A percentile compares a stretch with the other conserved stretches of the same genome.
phyloP scores from a whole-genome alignment of 2,113 vertebrate genomes.

The Cyanoliseus patagonus region DNA sequence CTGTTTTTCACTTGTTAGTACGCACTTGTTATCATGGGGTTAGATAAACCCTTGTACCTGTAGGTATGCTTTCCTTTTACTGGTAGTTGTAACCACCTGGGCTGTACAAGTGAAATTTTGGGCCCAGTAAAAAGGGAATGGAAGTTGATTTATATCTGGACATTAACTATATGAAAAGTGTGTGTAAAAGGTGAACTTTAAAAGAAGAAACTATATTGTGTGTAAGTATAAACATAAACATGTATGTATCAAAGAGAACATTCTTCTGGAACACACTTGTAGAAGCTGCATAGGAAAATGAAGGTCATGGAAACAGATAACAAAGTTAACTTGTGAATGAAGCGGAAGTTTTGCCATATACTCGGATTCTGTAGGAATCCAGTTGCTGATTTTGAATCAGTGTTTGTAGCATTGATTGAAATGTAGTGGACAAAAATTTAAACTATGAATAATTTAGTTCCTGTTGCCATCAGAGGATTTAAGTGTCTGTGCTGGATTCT shows the following conservation, averaged over 20 bases:
- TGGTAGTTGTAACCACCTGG: neutral
- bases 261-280: neutral
- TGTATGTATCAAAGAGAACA: neutral
- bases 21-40: neutral
- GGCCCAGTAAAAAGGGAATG: neutral
- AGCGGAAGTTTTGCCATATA: neutral
- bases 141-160: neutral
- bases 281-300: neutral
- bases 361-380: neutral
- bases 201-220: neutral
- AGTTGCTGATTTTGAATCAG: neutral
- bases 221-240: neutral
- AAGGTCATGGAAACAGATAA: neutral
- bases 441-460: constrained; percentile 53
- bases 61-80: neutral
- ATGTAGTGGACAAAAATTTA: constrained; percentile 38
- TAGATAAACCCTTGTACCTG: neutral
- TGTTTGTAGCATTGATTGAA: constrained; percentile 62
- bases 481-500: constrained; percentile 37
- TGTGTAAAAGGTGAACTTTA: neutral
- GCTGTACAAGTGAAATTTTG: neutral
- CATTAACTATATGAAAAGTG: neutral
- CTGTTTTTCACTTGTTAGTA: neutral
- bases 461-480: constrained; percentile 30
- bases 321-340: neutral